These are phyloP conservation scores for Babylonia areolata DNA, from an alignment of 1,140 invertebrate species.

Conservation along the genomic window DNA sequence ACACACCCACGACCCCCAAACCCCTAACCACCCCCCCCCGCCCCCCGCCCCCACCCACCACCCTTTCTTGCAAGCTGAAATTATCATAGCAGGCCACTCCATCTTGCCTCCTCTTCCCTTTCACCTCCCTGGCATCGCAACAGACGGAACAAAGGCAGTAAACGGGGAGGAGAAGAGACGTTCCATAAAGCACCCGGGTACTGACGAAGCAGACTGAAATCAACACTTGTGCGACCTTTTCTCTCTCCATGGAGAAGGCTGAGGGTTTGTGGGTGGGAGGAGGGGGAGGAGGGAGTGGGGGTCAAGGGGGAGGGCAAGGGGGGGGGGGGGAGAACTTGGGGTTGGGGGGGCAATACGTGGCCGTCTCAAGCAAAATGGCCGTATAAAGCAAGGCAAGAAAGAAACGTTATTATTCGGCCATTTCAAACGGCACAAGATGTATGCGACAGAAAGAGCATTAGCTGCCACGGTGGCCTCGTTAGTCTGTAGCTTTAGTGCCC, in stretches of 20 bases:
- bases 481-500: not conserved
- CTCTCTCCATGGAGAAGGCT: not conserved
- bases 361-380: conserved; percentile 5
- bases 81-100: not conserved
- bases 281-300: too few relatives aligned
- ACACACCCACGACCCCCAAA: too few relatives aligned
- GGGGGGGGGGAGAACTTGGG: too few relatives aligned
- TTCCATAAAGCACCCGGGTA: not conserved
- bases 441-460: conserved; percentile 23
- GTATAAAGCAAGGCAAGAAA: not conserved
- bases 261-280: too few relatives aligned
- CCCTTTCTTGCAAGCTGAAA: not conserved
- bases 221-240: conserved; percentile 15
- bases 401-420: conserved; percentile 26
- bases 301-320: too few relatives aligned
- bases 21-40: too few relatives aligned
- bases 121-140: not conserved
- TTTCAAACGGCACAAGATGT: not conserved
- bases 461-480: conserved; percentile 21
- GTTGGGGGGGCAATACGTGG: too few relatives aligned
- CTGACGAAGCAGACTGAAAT: not conserved
- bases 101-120: not conserved
- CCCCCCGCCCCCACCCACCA: too few relatives aligned
- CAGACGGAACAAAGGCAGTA: not conserved
- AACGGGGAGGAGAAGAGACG: not conserved